Evolutionary conservation across 1,140 invertebrate genomes (phyloP).

Genomic region (Drosophila asahinai): DNA sequence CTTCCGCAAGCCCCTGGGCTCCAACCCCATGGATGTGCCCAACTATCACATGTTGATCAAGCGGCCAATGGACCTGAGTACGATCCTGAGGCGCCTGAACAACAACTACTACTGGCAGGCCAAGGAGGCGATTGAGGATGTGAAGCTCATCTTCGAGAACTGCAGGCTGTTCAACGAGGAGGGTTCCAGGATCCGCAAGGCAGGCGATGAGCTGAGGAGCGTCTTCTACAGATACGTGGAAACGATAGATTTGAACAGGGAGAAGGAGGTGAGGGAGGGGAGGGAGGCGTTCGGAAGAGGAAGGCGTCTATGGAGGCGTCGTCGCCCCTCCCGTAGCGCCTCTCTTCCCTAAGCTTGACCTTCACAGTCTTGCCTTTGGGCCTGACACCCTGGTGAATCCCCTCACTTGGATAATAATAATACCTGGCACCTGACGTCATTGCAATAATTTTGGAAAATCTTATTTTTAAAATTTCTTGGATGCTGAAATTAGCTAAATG

Average conservation of each 20-base stretch:
- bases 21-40: slow-evolving; percentile 1
- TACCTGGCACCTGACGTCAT: not conserved
- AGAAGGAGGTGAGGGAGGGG: slow-evolving; percentile 34
- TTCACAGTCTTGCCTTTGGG: too few relatives aligned
- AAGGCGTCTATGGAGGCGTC: not conserved
- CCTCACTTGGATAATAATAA: too few relatives aligned
- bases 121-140: slow-evolving; percentile 29
- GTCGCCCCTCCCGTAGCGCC: not conserved
- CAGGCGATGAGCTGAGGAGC: slow-evolving; percentile 15
- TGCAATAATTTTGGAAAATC: not conserved
- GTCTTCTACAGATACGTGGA: slow-evolving; percentile 8
- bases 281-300: not conserved
- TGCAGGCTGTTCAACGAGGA: slow-evolving; percentile 21
- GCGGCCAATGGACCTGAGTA: slow-evolving; percentile 42
- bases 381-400: not conserved
- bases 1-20: slow-evolving; percentile 37
- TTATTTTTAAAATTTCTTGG: not conserved
- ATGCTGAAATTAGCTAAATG: too few relatives aligned
- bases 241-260: slow-evolving; percentile 17
- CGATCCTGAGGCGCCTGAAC: slow-evolving; percentile 34
- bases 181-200: slow-evolving; percentile 13
- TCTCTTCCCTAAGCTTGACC: not conserved
- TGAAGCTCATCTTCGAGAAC: slow-evolving; percentile 39
- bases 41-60: slow-evolving; percentile 30
- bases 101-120: slow-evolving; percentile 43